Conservation (phyloP, 2,797 vertebrate genomes). For the Helicolenus hilgendorfi region DNA sequence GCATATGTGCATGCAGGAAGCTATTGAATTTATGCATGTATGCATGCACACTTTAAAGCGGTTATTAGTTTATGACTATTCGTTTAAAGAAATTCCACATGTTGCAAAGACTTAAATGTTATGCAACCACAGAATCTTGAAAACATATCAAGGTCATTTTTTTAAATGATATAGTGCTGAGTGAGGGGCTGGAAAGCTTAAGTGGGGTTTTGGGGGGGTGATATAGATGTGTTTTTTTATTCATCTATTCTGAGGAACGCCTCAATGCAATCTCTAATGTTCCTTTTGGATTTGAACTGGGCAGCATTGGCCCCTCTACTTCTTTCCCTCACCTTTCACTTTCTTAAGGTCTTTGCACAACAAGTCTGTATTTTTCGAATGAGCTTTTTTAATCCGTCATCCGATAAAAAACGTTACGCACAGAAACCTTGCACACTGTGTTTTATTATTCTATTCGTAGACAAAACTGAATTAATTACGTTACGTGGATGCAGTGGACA, state of each 20-base stretch:
- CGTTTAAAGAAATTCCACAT: constrained; percentile 59
- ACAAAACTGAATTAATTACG: too few relatives aligned
- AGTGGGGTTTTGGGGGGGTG: constrained; percentile 72
- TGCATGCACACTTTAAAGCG: not conserved
- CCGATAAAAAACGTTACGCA: too few relatives aligned
- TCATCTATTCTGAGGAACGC: constrained; percentile 74
- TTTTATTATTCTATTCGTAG: too few relatives aligned
- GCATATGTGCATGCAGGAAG: constrained; percentile 2
- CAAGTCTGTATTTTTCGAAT: too few relatives aligned
- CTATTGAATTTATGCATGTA: not conserved
- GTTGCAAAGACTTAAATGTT: constrained; percentile 91
- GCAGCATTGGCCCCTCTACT: constrained; percentile 29
- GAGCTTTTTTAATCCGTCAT: too few relatives aligned
- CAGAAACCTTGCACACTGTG: too few relatives aligned
- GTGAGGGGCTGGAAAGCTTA: constrained; percentile 90
- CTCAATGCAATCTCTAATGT: constrained; percentile 78
- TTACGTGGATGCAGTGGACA: too few relatives aligned
- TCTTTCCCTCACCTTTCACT: constrained; percentile 9
- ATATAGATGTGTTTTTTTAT: constrained; percentile 88
- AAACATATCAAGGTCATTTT: constrained; percentile 87
- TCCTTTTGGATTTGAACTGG: constrained; percentile 42
- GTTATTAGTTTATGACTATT: constrained; percentile 32
- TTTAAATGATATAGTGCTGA: constrained; percentile 93
- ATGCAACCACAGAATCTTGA: constrained; percentile 90
- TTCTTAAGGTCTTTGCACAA: not conserved